A percentile compares a stretch with the other conserved stretches of the same genome.
phyloP scores from a whole-genome alignment of 2,888 invertebrate genomes.

The Lamellibrachia columna region DNA sequence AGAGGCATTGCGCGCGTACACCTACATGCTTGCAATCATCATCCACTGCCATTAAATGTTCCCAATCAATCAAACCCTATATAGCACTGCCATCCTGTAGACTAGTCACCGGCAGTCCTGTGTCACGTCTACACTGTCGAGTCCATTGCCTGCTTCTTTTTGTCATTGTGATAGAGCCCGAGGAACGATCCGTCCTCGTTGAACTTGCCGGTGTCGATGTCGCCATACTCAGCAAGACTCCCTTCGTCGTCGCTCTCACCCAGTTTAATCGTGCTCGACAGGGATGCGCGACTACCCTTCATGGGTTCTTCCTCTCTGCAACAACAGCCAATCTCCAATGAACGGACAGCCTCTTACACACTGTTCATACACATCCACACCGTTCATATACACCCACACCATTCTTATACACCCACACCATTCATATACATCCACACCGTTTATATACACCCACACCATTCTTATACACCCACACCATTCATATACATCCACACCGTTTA shows the following conservation, averaged over 20 bases:
- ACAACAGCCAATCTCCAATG: background rate
- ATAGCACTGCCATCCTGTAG: background rate
- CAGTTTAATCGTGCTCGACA: slow-evolving; percentile 60
- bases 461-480: no score
- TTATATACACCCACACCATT: no score
- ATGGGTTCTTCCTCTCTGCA: slow-evolving; percentile 48
- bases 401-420: no score
- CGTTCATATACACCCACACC: no score
- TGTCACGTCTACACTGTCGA: background rate
- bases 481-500: no score
- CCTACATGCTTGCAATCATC: background rate
- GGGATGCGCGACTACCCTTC: slow-evolving; percentile 64
- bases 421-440: no score
- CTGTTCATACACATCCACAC: no score
- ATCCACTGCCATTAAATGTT: background rate
- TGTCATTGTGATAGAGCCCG: slow-evolving; percentile 84
- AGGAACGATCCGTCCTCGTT: slow-evolving; percentile 99
- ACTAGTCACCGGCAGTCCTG: background rate
- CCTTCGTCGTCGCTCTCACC: slow-evolving; percentile 83
- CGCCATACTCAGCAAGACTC: slow-evolving; percentile 98
- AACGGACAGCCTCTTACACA: no score
- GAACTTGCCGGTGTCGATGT: slow-evolving; percentile 90
- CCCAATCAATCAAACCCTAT: background rate
- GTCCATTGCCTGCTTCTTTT: slow-evolving; percentile 23
- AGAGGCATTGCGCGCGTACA: background rate